phyloP scores from a whole-genome alignment of 2,113 vertebrate genomes.

The Tupaia chinensis region DNA sequence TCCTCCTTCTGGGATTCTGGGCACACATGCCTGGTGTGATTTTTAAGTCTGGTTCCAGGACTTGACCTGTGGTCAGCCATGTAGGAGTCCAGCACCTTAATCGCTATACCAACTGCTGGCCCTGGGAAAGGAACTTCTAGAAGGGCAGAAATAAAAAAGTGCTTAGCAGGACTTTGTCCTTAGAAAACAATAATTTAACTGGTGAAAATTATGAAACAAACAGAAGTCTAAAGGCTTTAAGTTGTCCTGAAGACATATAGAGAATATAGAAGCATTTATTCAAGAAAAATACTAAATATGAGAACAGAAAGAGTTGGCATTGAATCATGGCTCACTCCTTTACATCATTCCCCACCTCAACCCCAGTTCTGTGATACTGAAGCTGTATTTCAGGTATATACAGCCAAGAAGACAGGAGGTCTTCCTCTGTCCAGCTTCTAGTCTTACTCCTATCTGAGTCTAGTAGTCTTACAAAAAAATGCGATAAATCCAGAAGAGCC shows the following conservation, averaged over 20 bases:
- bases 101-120: no score
- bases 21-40: no score
- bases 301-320: neutral
- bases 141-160: neutral
- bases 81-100: no score
- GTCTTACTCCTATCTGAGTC: neutral
- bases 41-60: no score
- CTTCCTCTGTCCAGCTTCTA: neutral
- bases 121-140: neutral
- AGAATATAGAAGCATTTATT: neutral
- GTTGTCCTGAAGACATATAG: neutral
- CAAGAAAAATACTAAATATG: constrained; percentile 4
- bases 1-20: no score
- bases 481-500: neutral
- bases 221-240: neutral
- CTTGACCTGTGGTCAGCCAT: no score
- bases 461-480: neutral
- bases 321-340: neutral
- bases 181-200: neutral
- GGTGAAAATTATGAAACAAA: neutral
- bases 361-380: neutral
- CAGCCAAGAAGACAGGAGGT: neutral
- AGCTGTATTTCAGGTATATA: neutral
- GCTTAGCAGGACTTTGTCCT: neutral
- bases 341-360: accelerated